phyloP scores from a whole-genome alignment of 2,888 invertebrate species.

The Drosophila subquinaria region DNA sequence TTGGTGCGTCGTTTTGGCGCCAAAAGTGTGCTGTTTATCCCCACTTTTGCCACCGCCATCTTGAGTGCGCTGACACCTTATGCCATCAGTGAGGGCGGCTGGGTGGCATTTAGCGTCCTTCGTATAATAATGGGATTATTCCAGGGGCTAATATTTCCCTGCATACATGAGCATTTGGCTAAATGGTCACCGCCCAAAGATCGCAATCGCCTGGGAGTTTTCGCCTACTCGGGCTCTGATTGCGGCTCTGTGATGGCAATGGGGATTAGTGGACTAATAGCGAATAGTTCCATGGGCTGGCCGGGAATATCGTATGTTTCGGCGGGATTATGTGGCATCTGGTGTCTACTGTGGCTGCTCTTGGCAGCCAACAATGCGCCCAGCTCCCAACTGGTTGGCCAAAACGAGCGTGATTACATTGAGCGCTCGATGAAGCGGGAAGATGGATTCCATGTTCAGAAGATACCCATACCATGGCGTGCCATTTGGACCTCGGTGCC shows the following conservation, averaged over 20 bases:
- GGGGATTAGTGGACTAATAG: slow-evolving; percentile 88
- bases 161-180: slow-evolving; percentile 88
- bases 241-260: slow-evolving; percentile 89
- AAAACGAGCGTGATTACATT: slow-evolving; percentile 87
- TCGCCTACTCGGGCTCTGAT: slow-evolving; percentile 87
- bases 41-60: slow-evolving; percentile 88
- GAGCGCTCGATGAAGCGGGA: slow-evolving; percentile 85
- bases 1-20: slow-evolving; percentile 89
- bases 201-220: slow-evolving; percentile 87
- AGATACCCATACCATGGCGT: slow-evolving; percentile 87
- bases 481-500: slow-evolving; percentile 88
- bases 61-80: slow-evolving; percentile 89
- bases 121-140: slow-evolving; percentile 89
- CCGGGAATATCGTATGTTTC: slow-evolving; percentile 88
- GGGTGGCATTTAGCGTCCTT: slow-evolving; percentile 87
- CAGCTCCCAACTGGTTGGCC: slow-evolving; percentile 86
- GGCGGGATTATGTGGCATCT: slow-evolving; percentile 86
- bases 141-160: slow-evolving; percentile 89
- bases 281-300: slow-evolving; percentile 87
- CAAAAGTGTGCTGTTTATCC: slow-evolving; percentile 87
- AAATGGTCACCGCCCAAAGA: slow-evolving; percentile 89
- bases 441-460: slow-evolving; percentile 64
- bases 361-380: slow-evolving; percentile 87
- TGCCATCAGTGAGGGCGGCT: slow-evolving; percentile 88
- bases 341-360: slow-evolving; percentile 87